Base-by-base conservation (phyloP, 1,140 invertebrate genomes). In the Drosophila rhopaloa region DNA sequence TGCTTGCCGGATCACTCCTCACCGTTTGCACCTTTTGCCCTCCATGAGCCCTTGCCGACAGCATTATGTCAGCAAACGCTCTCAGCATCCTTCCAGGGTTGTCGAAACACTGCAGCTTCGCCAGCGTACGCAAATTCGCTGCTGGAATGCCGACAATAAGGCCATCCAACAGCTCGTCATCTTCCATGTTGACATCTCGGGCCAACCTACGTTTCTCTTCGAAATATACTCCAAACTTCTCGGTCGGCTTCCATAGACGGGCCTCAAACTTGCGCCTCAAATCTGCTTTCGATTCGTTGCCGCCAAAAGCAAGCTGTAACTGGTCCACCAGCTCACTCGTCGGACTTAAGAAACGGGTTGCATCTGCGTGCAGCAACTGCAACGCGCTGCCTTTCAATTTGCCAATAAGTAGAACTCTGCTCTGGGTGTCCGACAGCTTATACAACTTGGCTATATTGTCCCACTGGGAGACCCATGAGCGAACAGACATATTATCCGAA, bases 31-130 rank as follows among this genome's bases (percentile, higher is more conserved):
- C 4, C n/a, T 51, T 51, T 5, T 16, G 32, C 2, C 4, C 24
- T 16, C 14, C 48, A 16, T 13, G 13, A 29, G 13, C 47, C 47
- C 24, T 50, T 29, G 27, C 24, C 7, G 24, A 27, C n/a, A 51
- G 27, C 27, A 51, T 14, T 10, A 51, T 51, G 27, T 32, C n/a
- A 9, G 48, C 14, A 35, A 51, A 51, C 7, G 48, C 48, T 51
- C 13, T 51, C 5, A 51, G 29, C 48, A 51, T 51, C 29, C 14
- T 16, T 37, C 6, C 14, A 11, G 9, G 14, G 3, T 53, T 53
- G 5, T 24, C 4, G 3, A 24, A 24, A 24, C 4, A 24, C 24
- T 24, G 24, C 24, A 24, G 24, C 4, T 24, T 24, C 3, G 24
- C 24, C 2, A 4, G 24, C 24, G 24, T 24, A 24, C 24, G 24